Evolutionary conservation across 2,888 invertebrate genomes (phyloP).

Genomic region (Spisula solida): DNA sequence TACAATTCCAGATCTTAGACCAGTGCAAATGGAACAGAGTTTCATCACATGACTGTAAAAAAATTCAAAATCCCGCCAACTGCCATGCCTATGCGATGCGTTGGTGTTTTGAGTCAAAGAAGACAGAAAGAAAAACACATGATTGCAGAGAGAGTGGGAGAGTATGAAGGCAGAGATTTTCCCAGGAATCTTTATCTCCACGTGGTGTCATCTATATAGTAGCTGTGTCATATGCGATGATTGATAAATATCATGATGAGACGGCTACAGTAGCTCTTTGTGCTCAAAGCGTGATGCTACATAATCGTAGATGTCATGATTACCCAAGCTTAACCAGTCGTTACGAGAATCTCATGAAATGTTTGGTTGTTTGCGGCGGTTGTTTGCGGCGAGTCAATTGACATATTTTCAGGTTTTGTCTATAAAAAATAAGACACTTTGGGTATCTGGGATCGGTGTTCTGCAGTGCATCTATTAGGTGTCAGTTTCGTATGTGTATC

Average conservation of each 20-base stretch:
- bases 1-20: neutral
- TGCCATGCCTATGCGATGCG: neutral
- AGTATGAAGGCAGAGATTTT: slow-evolving; percentile 48
- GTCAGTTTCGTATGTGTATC: neutral
- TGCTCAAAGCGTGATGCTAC: slow-evolving; percentile 25
- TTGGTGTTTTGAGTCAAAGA: slow-evolving; percentile 6
- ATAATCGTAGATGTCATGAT: slow-evolving; percentile 26
- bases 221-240: slow-evolving; percentile 56
- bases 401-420: neutral
- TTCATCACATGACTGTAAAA: neutral
- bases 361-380: neutral
- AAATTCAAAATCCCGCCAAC: neutral
- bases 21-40: neutral
- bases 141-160: slow-evolving; percentile 20
- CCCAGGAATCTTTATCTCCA: slow-evolving; percentile 53
- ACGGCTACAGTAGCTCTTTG: slow-evolving; percentile 7
- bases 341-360: neutral
- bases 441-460: neutral
- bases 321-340: neutral
- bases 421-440: neutral
- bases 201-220: slow-evolving; percentile 59
- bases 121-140: neutral
- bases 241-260: slow-evolving; percentile 52
- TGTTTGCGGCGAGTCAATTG: neutral
- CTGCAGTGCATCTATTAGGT: neutral